Evolutionary conservation across 2,888 invertebrate genomes (phyloP).

Genomic region (Myopa tessellatipennis): DNA sequence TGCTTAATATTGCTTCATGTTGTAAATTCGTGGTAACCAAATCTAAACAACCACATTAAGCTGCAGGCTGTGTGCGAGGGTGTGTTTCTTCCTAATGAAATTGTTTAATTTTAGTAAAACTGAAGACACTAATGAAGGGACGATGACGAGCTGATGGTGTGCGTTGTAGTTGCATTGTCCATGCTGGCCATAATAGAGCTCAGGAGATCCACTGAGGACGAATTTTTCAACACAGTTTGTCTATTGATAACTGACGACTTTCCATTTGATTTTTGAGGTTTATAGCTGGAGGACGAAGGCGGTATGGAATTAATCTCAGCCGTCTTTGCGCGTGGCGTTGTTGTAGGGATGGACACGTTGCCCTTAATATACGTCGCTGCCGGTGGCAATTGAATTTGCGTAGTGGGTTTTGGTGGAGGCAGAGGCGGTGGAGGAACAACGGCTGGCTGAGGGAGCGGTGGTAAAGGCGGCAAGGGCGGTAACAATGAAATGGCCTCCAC

Average conservation of each 20-base stretch:
- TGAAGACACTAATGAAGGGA: constrained; percentile 22
- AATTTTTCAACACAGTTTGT: constrained; percentile 29
- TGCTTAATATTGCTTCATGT: constrained; percentile 3
- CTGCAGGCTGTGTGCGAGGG: constrained; percentile 28
- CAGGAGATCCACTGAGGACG: constrained; percentile 61
- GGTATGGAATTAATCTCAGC: constrained; percentile 33
- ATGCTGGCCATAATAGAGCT: constrained; percentile 68
- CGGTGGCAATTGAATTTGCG: constrained; percentile 42
- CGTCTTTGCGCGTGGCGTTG: constrained; percentile 36
- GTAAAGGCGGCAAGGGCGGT: constrained; percentile 50
- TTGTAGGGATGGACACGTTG: constrained; percentile 20
- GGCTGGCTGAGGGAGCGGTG: constrained; percentile 51
- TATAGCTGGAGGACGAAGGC: constrained; percentile 34
- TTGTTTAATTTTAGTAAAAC: not conserved
- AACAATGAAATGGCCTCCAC: constrained; percentile 48
- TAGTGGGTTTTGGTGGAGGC: constrained; percentile 53
- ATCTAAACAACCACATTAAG: constrained; percentile 8
- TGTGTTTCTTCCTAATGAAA: constrained; percentile 4
- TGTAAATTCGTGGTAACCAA: not conserved
- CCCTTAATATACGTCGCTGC: constrained; percentile 30
- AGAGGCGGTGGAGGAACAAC: constrained; percentile 53
- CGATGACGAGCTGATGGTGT: constrained; percentile 19
- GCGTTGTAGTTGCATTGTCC: constrained; percentile 55
- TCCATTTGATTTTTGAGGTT: constrained; percentile 41
- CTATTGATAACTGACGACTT: constrained; percentile 34